A percentile compares a stretch with the other conserved stretches of the same genome.
Conservation (phyloP, 1,140 invertebrate genomes). For the Oreohelix idahoensis region DNA sequence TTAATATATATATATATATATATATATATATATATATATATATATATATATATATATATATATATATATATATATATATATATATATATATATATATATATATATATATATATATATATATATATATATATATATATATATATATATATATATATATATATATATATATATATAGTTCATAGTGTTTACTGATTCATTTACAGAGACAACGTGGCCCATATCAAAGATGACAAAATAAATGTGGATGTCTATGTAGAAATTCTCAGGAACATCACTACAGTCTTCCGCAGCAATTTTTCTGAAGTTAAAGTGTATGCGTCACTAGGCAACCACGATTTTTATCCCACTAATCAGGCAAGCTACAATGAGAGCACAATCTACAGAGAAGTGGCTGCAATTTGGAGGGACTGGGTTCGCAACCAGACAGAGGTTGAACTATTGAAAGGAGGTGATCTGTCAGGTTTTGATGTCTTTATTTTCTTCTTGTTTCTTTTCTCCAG, state of each 20-base stretch:
- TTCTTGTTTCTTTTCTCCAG: too few species aligned
- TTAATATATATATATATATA: too few species aligned
- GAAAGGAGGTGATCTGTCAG: neutral
- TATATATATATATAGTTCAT: neutral
- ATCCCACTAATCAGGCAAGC: constrained; percentile 58
- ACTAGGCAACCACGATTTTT: constrained; percentile 69
- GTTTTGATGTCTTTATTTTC: too few species aligned
- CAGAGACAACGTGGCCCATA: constrained; percentile 64
- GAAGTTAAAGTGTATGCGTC: constrained; percentile 53
- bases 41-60: too few species aligned
- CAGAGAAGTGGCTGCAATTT: constrained; percentile 53
- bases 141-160: too few species aligned
- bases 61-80: too few species aligned
- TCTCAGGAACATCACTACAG: constrained; percentile 56
- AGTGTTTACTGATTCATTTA: neutral
- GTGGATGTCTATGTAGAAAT: constrained; percentile 53
- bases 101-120: too few species aligned
- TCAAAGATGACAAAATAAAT: constrained; percentile 52
- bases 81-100: too few species aligned
- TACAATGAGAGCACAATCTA: constrained; percentile 52
- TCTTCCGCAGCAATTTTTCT: constrained; percentile 45
- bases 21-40: too few species aligned
- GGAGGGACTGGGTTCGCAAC: constrained; percentile 60
- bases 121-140: too few species aligned
- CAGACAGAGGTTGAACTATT: constrained; percentile 1